A percentile compares a stretch with the other conserved stretches of the same genome.
Conservation (phyloP, 2,888 invertebrate species). For the Periphyllus acericola region DNA sequence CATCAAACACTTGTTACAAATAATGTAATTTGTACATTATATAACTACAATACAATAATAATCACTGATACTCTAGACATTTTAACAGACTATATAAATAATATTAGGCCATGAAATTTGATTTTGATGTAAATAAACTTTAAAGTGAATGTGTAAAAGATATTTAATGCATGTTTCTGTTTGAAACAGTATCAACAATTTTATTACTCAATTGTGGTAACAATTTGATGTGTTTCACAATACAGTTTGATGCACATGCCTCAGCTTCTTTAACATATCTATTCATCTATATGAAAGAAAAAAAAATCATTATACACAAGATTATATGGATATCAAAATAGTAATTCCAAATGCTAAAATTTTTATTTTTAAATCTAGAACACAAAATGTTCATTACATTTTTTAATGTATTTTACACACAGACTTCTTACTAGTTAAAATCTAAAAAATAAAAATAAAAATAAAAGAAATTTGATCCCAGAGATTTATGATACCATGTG, state of each 20-base stretch:
- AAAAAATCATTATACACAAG: constrained; percentile 1
- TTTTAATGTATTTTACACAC: too few species aligned
- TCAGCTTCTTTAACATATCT: constrained; percentile 52
- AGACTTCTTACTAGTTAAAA: too few species aligned
- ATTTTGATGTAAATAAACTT: background rate
- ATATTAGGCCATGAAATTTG: background rate
- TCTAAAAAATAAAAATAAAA: too few species aligned
- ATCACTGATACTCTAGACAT: too few species aligned
- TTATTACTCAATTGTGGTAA: constrained; percentile 33
- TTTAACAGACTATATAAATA: too few species aligned
- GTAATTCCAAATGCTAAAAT: background rate
- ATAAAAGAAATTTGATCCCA: too few species aligned
- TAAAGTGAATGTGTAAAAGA: background rate
- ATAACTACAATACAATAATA: background rate
- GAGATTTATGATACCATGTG: too few species aligned
- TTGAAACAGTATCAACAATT: constrained; percentile 24
- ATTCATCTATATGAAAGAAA: constrained; percentile 18
- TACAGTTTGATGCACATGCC: constrained; percentile 32
- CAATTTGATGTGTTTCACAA: constrained; percentile 33
- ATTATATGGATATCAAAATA: background rate
- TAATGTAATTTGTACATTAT: background rate
- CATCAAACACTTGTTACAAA: background rate
- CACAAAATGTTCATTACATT: background rate
- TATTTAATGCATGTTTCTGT: background rate
- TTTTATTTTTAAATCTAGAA: background rate